These are phyloP conservation scores for Tinea pellionella DNA, from an alignment of 2,888 invertebrate species.

Conservation along the genomic window DNA sequence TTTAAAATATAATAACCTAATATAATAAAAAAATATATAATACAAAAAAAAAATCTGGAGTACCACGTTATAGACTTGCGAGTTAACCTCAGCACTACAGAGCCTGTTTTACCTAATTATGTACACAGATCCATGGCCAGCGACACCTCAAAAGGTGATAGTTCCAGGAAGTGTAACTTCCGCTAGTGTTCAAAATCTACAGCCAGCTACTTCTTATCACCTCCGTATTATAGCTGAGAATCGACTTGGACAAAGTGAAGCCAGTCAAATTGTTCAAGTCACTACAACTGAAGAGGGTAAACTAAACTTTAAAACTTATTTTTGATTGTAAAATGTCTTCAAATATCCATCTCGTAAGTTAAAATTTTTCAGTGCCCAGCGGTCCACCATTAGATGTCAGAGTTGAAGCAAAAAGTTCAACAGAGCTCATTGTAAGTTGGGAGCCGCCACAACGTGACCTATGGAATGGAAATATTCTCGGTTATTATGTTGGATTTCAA, in stretches of 20 bases:
- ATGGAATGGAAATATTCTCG: constrained; percentile 89
- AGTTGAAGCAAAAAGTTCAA: constrained; percentile 86
- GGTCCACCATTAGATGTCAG: constrained; percentile 85
- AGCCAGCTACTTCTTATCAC: constrained; percentile 89
- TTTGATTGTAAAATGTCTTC: not conserved
- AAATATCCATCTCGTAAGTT: not conserved
- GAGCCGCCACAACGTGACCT: constrained; percentile 87
- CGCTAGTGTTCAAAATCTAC: constrained; percentile 82
- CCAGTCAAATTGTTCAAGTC: constrained; percentile 87
- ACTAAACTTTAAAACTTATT: not conserved
- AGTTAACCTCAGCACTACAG: no score
- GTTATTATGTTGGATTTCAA: constrained; percentile 89
- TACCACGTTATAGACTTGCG: no score
- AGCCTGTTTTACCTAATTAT: not conserved
- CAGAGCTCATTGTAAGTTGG: constrained; percentile 87
- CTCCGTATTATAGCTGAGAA: constrained; percentile 91
- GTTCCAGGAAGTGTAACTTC: constrained; percentile 86
- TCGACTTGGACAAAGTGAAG: constrained; percentile 87
- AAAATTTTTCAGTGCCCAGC: constrained; percentile 71
- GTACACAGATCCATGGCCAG: constrained; percentile 80
- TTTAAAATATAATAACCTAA: no score
- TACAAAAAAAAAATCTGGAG: no score
- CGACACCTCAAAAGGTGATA: constrained; percentile 83
- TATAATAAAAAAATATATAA: no score
- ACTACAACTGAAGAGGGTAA: constrained; percentile 85